Evolutionary conservation across 1,140 invertebrate species (phyloP), one percentile per base, ranked within the genome.

Genomic region (Protaetia brevitarsis): DNA sequence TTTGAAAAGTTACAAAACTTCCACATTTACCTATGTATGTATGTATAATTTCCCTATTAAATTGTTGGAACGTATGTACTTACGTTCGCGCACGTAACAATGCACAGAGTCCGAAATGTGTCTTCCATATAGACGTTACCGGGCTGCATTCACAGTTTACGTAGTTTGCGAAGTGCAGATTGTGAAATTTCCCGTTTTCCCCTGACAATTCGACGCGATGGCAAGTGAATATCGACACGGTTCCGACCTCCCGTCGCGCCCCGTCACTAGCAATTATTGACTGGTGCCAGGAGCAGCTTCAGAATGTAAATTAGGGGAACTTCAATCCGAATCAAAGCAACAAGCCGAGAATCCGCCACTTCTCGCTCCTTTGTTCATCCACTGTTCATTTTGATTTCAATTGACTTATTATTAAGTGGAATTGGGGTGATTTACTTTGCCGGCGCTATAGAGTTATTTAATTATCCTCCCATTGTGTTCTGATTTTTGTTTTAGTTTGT

Each of bases 251-350:
- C 66, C 51, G 66, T 30, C 62, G 62, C 45, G 36, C n/a, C 57
- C 51, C 58, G 66, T 67, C 61, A 59, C 56, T 68, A 65, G 16
- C 70, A 71, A 71, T 71, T 71, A 71, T 71, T 71, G 70, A 71
- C 70, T 68, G 63, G 66, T 71, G 70, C 70, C 68, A 68, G 67
- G 36, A 67, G 66, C 69, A 69, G 66, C 67, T 63, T 56, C 29
- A 51, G 69, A 71, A 71, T 71, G 69, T 71, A 71, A 71, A 71
- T 71, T 71, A 71, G 69, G 69, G 69, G 69, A 69, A 71, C 66
- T 71, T 69, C 70, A 63, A 31, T 23, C 57, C 56, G 66, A 69
- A 69, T 69, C 70, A 71, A 71, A 69, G 68, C 68, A 69, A 69
- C 70, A 69, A 69, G 68, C 68, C 68, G 70, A 69, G 66, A 67